Conservation (phyloP, 2,797 vertebrate species). For the Erithacus rubecula region DNA sequence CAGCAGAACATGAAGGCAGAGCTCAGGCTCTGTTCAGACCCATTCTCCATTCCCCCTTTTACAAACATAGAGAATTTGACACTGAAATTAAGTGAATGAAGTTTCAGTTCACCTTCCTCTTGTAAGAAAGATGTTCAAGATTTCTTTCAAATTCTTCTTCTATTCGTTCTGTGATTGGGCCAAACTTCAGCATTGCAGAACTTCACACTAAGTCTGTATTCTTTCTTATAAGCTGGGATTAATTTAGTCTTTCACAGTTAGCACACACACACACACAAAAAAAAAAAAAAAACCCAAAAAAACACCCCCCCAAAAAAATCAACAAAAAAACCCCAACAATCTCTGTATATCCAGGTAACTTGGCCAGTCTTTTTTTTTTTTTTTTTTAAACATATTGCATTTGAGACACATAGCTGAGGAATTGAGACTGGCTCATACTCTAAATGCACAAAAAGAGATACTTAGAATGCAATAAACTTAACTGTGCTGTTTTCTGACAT, state of each 20-base stretch:
- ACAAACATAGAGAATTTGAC: background rate
- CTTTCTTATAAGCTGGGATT: background rate
- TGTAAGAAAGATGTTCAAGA: background rate
- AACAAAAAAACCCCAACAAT: too few relatives aligned
- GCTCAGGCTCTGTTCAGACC: background rate
- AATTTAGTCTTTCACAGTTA: background rate
- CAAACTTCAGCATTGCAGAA: background rate
- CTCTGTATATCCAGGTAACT: background rate
- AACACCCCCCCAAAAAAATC: too few relatives aligned
- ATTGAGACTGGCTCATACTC: background rate
- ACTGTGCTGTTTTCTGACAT: background rate
- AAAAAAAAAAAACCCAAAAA: too few relatives aligned
- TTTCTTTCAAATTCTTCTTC: background rate
- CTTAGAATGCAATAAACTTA: background rate
- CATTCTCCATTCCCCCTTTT: background rate
- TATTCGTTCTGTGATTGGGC: fast-evolving
- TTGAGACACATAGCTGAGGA: background rate
- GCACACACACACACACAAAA: too few relatives aligned
- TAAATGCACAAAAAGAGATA: background rate
- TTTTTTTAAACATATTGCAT: background rate
- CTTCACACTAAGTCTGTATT: background rate
- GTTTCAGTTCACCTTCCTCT: background rate
- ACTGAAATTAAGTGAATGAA: background rate
- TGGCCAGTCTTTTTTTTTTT: background rate
- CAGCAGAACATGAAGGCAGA: background rate